A percentile compares a stretch with the other conserved stretches of the same genome.
phyloP scores from a whole-genome alignment of 2,113 vertebrate species.

The Brachirus orientalis region DNA sequence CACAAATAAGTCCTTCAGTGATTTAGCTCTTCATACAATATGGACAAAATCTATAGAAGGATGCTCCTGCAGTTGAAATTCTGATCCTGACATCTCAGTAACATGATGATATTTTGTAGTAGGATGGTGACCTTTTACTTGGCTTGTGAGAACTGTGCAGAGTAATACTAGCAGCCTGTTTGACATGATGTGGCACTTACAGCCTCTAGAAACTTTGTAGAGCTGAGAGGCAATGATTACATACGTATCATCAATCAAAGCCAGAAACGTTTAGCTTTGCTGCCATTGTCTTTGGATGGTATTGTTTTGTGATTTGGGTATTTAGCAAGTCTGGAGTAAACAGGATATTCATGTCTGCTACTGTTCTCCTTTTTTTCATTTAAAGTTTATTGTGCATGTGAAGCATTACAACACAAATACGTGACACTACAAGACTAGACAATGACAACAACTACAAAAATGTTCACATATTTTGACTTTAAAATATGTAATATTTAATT shows the following conservation, averaged over 20 bases:
- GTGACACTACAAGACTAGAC: too few relatives aligned
- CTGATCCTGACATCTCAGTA: slow-evolving; percentile 9
- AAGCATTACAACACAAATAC: too few relatives aligned
- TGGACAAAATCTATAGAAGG: background rate
- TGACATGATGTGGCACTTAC: slow-evolving; percentile 59
- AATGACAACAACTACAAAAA: too few relatives aligned
- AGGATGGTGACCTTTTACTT: slow-evolving; percentile 51
- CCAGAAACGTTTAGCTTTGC: slow-evolving; percentile 1
- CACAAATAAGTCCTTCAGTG: slow-evolving; percentile 2
- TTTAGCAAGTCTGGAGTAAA: background rate
- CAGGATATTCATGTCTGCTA: background rate
- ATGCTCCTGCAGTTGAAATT: background rate
- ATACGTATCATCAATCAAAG: slow-evolving; percentile 30
- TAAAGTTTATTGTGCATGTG: too few relatives aligned
- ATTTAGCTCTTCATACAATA: background rate
- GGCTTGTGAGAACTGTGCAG: slow-evolving; percentile 49
- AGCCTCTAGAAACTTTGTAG: slow-evolving; percentile 37
- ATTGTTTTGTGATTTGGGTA: background rate
- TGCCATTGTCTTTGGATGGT: background rate
- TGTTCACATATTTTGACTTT: background rate
- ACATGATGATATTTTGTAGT: slow-evolving; percentile 20
- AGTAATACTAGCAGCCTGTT: slow-evolving; percentile 36
- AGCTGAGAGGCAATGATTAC: slow-evolving; percentile 38
- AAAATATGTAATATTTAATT: too few relatives aligned
- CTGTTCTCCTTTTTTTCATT: too few relatives aligned